Conservation (phyloP, 2,888 invertebrate genomes). For the Caenorhabditis wallacei region DNA sequence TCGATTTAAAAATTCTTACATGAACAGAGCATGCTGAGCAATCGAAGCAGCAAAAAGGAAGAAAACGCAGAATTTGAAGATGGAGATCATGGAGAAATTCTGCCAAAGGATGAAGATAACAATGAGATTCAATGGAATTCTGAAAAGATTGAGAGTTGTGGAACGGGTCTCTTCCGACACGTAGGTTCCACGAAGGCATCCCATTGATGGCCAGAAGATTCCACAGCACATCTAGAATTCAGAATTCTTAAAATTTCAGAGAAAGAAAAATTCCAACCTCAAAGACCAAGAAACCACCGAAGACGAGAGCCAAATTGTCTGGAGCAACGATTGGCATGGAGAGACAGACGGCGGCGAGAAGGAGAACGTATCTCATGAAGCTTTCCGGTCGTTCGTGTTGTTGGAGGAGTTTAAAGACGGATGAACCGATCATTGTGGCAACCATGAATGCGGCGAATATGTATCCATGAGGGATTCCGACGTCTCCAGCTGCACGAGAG, state of each 20-base stretch:
- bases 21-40: constrained; percentile 76
- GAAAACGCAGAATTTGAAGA: constrained; percentile 85
- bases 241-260: not conserved
- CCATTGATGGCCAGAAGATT: constrained; percentile 85
- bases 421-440: constrained; percentile 85
- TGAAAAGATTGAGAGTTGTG: constrained; percentile 85
- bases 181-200: constrained; percentile 84
- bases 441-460: constrained; percentile 86
- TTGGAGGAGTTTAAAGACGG: constrained; percentile 83
- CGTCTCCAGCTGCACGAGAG: constrained; percentile 75
- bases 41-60: constrained; percentile 83
- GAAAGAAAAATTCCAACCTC: constrained; percentile 79
- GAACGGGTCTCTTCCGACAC: constrained; percentile 85
- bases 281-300: constrained; percentile 85
- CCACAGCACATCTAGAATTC: constrained; percentile 84
- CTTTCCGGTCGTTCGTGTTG: constrained; percentile 82
- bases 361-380: constrained; percentile 84
- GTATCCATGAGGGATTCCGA: constrained; percentile 85
- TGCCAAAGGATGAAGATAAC: constrained; percentile 85
- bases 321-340: constrained; percentile 84
- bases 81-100: constrained; percentile 84
- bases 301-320: constrained; percentile 80
- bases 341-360: constrained; percentile 84
- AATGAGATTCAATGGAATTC: constrained; percentile 85
- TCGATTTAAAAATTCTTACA: constrained; percentile 40